phyloP scores from a whole-genome alignment of 2,113 vertebrate species.

The Merops nubicus region DNA sequence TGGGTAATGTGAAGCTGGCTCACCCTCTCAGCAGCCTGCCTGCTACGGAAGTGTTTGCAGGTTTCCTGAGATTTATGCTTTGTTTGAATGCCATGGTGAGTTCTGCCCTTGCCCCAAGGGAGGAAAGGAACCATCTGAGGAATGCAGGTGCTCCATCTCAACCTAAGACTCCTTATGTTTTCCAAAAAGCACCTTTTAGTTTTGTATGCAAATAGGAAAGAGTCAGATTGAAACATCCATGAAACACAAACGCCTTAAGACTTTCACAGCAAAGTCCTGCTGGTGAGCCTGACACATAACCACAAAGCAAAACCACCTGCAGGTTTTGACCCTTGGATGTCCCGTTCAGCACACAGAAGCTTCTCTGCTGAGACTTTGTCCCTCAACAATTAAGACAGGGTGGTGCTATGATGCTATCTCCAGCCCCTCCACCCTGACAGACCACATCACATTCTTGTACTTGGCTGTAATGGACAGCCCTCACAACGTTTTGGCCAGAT shows the following conservation, averaged over 20 bases:
- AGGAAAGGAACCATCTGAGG: background rate
- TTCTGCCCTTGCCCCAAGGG: background rate
- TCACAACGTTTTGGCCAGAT: background rate
- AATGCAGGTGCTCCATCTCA: background rate
- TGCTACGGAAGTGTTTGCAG: background rate
- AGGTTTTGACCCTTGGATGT: background rate
- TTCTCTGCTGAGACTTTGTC: background rate
- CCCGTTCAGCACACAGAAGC: background rate
- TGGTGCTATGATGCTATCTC: rapidly evolving
- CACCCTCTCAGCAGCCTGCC: background rate
- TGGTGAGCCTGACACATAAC: background rate
- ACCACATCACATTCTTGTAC: rapidly evolving
- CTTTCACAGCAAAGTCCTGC: background rate
- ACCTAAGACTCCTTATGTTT: background rate
- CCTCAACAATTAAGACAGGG: background rate
- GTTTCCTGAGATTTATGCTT: background rate
- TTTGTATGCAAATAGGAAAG: background rate
- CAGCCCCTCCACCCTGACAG: background rate
- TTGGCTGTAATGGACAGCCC: rapidly evolving
- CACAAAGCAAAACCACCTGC: background rate
- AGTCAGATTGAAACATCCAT: background rate
- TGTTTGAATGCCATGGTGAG: background rate
- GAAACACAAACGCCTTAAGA: background rate
- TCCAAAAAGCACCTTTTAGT: background rate
- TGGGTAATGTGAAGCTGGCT: background rate